Conservation (phyloP, 2,888 invertebrate genomes). For the Euspilapteryx auroguttella region DNA sequence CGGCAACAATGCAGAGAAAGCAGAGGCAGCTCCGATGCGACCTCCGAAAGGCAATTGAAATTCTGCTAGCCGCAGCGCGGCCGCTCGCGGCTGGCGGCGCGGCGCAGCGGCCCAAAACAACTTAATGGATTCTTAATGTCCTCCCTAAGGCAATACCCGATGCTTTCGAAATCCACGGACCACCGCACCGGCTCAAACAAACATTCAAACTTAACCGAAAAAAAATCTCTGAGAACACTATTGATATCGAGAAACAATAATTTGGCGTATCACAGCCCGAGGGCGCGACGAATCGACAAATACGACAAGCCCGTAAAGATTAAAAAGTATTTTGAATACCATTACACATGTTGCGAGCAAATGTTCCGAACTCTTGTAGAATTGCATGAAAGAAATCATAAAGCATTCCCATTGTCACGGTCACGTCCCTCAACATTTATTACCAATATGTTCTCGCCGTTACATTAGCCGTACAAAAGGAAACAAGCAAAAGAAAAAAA, state of each 20-base stretch:
- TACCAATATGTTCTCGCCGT: conserved; percentile 27
- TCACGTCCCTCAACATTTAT: conserved; percentile 34
- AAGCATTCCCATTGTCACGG: conserved; percentile 35
- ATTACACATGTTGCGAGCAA: too few relatives aligned
- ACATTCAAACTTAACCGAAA: background rate
- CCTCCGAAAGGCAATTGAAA: too few relatives aligned
- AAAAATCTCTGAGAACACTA: too few relatives aligned
- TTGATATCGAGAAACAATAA: background rate
- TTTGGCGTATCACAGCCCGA: background rate
- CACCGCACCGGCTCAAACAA: conserved; percentile 9
- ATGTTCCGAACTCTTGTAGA: too few relatives aligned
- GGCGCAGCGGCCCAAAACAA: too few relatives aligned
- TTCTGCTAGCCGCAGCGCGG: too few relatives aligned
- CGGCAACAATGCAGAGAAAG: too few relatives aligned
- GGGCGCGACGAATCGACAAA: background rate
- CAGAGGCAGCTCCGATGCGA: too few relatives aligned
- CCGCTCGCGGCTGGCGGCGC: too few relatives aligned
- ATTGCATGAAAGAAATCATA: background rate
- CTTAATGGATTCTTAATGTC: conserved; percentile 33
- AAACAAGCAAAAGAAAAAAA: conserved; percentile 14
- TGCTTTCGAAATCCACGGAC: conserved; percentile 12
- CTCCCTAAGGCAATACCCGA: conserved; percentile 22
- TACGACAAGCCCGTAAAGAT: too few relatives aligned
- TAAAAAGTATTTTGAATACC: too few relatives aligned
- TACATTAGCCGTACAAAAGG: conserved; percentile 37